phyloP scores from a whole-genome alignment of 2,888 invertebrate species.

The Agrochola macilenta region DNA sequence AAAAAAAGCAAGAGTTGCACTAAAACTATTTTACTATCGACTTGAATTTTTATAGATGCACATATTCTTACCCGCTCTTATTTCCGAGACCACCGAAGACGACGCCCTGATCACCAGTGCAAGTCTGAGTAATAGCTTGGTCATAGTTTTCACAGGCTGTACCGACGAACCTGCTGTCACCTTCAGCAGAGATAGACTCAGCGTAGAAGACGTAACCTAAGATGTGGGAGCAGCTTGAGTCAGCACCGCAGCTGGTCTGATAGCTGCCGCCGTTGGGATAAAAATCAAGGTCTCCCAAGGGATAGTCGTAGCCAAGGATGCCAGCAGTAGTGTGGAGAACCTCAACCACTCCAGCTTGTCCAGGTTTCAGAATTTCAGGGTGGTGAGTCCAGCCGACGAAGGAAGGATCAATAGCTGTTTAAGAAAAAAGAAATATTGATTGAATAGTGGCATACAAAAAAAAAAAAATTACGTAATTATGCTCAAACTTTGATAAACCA shows the following conservation, averaged over 20 bases:
- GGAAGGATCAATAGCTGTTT: constrained; percentile 85
- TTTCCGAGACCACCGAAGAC: constrained; percentile 78
- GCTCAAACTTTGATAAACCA: not conserved
- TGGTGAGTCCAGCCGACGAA: constrained; percentile 84
- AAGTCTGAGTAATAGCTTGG: constrained; percentile 72
- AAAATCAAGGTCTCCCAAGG: constrained; percentile 84
- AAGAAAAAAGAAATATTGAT: constrained; percentile 8
- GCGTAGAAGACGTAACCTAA: constrained; percentile 80
- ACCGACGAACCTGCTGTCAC: constrained; percentile 78
- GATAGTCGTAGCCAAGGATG: constrained; percentile 79
- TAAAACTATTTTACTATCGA: not conserved
- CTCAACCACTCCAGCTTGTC: constrained; percentile 82
- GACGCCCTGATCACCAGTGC: constrained; percentile 74
- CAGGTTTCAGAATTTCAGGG: constrained; percentile 75
- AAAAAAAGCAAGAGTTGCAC: not conserved
- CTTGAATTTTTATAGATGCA: not conserved
- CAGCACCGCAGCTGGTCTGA: constrained; percentile 79
- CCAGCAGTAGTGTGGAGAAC: constrained; percentile 84
- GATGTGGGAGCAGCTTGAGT: constrained; percentile 77
- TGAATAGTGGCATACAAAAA: not conserved
- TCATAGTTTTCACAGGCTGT: constrained; percentile 79
- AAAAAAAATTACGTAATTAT: no score
- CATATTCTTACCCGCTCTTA: constrained; percentile 75
- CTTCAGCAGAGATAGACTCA: constrained; percentile 76
- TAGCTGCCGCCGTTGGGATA: constrained; percentile 84